These are phyloP conservation scores for Leptoteleia sp. DNA, from an alignment of 1,140 invertebrate genomes.

Conservation along the genomic window DNA sequence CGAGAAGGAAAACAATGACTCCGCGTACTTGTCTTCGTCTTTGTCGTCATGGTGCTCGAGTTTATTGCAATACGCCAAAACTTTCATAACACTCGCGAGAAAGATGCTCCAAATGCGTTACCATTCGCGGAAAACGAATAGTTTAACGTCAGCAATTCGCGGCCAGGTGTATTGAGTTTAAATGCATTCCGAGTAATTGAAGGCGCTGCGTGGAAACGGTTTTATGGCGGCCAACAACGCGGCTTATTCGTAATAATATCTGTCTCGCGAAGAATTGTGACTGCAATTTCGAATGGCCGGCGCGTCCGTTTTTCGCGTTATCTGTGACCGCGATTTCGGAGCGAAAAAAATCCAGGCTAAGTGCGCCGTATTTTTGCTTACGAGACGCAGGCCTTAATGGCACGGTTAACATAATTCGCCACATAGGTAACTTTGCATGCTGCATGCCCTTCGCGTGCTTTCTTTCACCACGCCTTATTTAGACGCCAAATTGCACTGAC, in stretches of 20 bases:
- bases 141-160: conserved; percentile 59
- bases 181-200: conserved; percentile 77
- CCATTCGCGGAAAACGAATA: conserved; percentile 43
- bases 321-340: conserved; percentile 33
- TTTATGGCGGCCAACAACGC: conserved; percentile 48
- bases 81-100: conserved; percentile 52
- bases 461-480: conserved; percentile 55
- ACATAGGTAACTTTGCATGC: conserved; percentile 32
- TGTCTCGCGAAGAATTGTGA: conserved; percentile 77
- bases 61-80: conserved; percentile 61
- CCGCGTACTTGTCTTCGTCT: conserved; percentile 21
- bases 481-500: conserved; percentile 35
- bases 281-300: conserved; percentile 74
- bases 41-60: conserved; percentile 27
- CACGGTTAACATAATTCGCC: conserved; percentile 73
- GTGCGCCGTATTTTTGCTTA: conserved; percentile 26
- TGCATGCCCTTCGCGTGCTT: too few relatives aligned
- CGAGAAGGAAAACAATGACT: conserved; percentile 57
- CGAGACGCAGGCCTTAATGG: conserved; percentile 68
- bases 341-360: conserved; percentile 9
- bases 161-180: conserved; percentile 71
- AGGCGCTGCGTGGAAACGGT: conserved; percentile 68
- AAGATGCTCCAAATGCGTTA: conserved; percentile 38
- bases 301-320: conserved; percentile 45
- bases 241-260: conserved; percentile 74